phyloP scores from a whole-genome alignment of 2,113 vertebrate genomes.

The Sclerurus mexicanus region DNA sequence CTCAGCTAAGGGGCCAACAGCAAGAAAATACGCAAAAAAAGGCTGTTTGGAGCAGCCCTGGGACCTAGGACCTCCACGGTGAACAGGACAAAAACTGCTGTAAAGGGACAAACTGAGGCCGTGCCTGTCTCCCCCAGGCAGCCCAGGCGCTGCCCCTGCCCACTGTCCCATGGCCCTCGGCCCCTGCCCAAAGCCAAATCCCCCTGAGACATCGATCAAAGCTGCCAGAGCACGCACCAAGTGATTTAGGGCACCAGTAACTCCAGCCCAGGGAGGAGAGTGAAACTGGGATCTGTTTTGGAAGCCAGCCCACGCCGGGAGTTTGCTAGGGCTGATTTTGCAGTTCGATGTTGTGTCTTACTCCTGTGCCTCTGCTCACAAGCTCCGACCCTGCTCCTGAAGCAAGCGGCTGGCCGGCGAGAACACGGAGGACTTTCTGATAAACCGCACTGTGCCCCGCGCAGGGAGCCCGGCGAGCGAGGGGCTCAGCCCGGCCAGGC shows the following conservation, averaged over 20 bases:
- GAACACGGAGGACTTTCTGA: not conserved
- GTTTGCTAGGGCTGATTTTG: not conserved
- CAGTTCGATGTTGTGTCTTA: not conserved
- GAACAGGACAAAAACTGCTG: not conserved
- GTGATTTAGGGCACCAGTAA: not conserved
- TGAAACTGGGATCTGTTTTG: not conserved
- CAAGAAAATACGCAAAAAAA: not conserved
- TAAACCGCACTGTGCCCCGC: not conserved
- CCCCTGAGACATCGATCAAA: rapidly evolving
- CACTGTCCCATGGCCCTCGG: not conserved
- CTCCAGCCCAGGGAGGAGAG: not conserved
- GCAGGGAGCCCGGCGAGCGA: not conserved
- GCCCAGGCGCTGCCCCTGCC: not conserved
- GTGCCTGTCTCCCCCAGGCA: rapidly evolving
- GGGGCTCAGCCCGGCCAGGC: not conserved
- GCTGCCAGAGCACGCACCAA: rapidly evolving
- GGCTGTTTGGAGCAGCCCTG: not conserved
- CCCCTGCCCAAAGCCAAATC: not conserved
- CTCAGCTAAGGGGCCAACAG: not conserved
- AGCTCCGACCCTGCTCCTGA: not conserved
- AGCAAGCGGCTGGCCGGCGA: not conserved
- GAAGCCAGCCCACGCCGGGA: not conserved
- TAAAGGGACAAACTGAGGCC: not conserved
- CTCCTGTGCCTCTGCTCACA: not conserved
- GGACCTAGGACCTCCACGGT: rapidly evolving